Evolutionary conservation across 2,888 invertebrate species (phyloP).

Genomic region (Galerucella pusilla): DNA sequence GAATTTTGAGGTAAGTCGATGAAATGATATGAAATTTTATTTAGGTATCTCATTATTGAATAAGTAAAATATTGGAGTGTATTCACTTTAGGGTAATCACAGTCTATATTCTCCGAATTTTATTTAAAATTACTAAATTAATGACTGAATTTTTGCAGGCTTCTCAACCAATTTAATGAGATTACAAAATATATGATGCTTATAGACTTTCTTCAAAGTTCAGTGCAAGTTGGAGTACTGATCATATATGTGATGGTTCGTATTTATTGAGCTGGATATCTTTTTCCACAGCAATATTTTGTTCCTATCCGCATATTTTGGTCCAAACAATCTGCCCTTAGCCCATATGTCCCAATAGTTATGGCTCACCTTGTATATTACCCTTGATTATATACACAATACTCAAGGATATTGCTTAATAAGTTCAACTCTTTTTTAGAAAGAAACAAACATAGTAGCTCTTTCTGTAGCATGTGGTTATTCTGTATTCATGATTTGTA

Average conservation of each 20-base stretch:
- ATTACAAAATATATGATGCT: conserved; percentile 19
- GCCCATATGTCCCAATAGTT: too few species aligned
- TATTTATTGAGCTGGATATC: background rate
- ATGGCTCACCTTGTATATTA: too few species aligned
- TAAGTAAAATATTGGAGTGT: too few species aligned
- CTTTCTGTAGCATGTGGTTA: background rate
- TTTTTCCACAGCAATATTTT: too few species aligned
- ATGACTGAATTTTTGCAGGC: conserved; percentile 1
- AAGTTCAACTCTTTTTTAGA: conserved; percentile 7
- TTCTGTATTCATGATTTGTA: conserved; percentile 6
- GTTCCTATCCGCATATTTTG: too few species aligned
- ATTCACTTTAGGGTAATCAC: background rate
- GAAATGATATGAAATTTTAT: too few species aligned
- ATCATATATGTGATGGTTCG: conserved; percentile 15
- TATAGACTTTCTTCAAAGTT: conserved; percentile 25
- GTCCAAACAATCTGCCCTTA: too few species aligned
- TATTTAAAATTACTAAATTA: background rate
- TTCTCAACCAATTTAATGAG: conserved; percentile 18
- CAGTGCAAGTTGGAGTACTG: conserved; percentile 12
- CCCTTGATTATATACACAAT: too few species aligned
- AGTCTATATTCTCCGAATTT: background rate
- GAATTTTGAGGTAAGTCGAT: conserved; percentile 6
- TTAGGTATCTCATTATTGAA: too few species aligned
- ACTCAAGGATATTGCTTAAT: too few species aligned
- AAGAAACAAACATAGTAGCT: background rate